These are phyloP conservation scores for Etia nguti DNA, from an alignment of 2,113 vertebrate species.

Conservation along the genomic window DNA sequence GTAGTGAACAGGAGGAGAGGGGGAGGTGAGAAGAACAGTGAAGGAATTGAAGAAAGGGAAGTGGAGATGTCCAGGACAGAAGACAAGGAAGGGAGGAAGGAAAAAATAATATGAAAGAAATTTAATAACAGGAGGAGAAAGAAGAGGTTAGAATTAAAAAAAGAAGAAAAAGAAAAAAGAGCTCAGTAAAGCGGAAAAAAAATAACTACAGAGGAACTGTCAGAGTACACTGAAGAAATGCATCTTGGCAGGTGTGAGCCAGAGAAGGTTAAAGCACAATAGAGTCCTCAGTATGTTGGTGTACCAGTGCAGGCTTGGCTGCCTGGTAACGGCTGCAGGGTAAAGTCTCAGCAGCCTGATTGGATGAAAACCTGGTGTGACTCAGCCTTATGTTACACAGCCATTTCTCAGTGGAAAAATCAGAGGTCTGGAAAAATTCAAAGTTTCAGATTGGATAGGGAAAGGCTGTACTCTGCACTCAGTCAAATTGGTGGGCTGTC, in stretches of 20 bases:
- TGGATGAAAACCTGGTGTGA: constrained; percentile 43
- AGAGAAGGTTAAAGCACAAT: neutral
- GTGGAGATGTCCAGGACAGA: neutral
- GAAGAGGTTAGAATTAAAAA: neutral
- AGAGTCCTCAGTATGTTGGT: constrained; percentile 35
- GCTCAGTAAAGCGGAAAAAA: neutral
- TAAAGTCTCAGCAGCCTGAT: constrained; percentile 14
- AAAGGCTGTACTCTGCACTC: neutral
- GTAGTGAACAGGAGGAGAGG: neutral
- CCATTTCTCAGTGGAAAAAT: constrained; percentile 37
- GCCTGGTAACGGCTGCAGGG: constrained; percentile 55
- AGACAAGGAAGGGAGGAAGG: too few relatives aligned
- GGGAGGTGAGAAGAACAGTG: neutral
- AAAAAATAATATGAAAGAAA: neutral
- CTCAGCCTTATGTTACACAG: constrained; percentile 45
- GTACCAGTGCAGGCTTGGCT: constrained; percentile 32
- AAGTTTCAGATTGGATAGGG: neutral
- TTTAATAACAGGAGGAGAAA: neutral
- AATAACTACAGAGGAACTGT: neutral
- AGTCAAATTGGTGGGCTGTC: neutral
- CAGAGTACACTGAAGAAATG: neutral
- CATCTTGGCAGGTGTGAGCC: neutral
- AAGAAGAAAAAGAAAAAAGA: neutral
- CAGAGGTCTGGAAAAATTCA: constrained; percentile 36
- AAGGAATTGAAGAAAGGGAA: neutral